Evolutionary conservation across 2,888 invertebrate species (phyloP).

Genomic region (Archips xylosteana): DNA sequence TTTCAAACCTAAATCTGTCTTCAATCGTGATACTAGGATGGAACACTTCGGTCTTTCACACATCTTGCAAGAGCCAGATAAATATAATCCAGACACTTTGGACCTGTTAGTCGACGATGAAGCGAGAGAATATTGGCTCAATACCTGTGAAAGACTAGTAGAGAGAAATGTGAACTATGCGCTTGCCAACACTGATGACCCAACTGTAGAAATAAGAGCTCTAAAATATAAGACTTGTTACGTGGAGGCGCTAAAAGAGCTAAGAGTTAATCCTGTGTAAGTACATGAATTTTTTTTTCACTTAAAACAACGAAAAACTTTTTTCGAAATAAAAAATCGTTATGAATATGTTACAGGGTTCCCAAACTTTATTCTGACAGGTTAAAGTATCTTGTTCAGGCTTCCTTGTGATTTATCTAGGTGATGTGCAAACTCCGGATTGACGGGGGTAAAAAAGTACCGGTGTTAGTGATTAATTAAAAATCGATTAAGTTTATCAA

Average conservation of each 20-base stretch:
- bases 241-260: constrained; percentile 90
- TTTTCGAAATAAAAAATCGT: not conserved
- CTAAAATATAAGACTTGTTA: constrained; percentile 93
- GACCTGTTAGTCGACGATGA: constrained; percentile 94
- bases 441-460: no score
- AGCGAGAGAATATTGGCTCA: constrained; percentile 96
- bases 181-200: constrained; percentile 89
- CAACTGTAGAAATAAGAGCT: constrained; percentile 92
- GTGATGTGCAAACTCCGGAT: no score
- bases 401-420: no score
- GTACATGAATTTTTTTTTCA: constrained; percentile 55
- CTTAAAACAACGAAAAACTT: not conserved
- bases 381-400: no score
- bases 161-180: constrained; percentile 95
- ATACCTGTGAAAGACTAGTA: constrained; percentile 94
- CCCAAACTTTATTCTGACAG: no score
- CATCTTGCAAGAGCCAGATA: constrained; percentile 90
- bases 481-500: no score
- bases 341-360: no score
- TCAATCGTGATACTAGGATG: constrained; percentile 58
- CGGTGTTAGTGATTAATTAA: no score
- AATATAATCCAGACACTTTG: constrained; percentile 96
- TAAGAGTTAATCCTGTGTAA: constrained; percentile 93
- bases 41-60: constrained; percentile 79
- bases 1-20: constrained; percentile 40